phyloP scores from a whole-genome alignment of 2,888 invertebrate species.

The Mimumesa dahlbomi region DNA sequence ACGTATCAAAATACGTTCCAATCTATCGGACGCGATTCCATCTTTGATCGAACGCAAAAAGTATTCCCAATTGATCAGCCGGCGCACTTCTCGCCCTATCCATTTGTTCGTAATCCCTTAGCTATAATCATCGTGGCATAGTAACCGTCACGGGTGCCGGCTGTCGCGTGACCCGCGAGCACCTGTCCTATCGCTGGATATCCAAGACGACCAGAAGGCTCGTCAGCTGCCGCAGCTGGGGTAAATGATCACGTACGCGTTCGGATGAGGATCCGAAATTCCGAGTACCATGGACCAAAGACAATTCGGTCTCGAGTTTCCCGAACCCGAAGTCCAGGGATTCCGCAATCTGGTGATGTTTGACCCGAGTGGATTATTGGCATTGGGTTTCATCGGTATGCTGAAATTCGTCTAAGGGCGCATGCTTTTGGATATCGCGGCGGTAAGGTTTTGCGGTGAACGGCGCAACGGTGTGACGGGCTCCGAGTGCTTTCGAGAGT shows the following conservation, averaged over 20 bases:
- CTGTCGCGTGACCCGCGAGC: slow-evolving; percentile 72
- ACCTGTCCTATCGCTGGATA: slow-evolving; percentile 69
- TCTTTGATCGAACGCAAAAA: neutral
- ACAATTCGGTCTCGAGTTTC: neutral
- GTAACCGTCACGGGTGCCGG: slow-evolving; percentile 68
- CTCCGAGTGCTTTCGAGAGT: no score
- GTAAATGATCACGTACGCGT: slow-evolving; percentile 60
- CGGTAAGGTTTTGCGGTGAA: no score
- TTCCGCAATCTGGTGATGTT: neutral
- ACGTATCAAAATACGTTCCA: no score
- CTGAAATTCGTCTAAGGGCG: no score
- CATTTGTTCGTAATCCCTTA: neutral
- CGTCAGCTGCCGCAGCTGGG: slow-evolving; percentile 68
- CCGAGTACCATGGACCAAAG: slow-evolving; percentile 22
- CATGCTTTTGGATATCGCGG: no score
- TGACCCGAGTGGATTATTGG: no score
- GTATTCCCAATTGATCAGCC: neutral
- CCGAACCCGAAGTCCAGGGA: neutral
- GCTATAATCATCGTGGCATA: no score
- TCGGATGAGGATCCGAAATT: slow-evolving; percentile 32
- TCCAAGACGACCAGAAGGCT: slow-evolving; percentile 40
- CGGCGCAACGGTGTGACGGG: no score
- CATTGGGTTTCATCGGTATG: no score
- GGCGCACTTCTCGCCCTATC: neutral
- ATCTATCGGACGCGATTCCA: no score